Evolutionary conservation across 2,797 vertebrate genomes (phyloP).

Genomic region (Poecile montanus): DNA sequence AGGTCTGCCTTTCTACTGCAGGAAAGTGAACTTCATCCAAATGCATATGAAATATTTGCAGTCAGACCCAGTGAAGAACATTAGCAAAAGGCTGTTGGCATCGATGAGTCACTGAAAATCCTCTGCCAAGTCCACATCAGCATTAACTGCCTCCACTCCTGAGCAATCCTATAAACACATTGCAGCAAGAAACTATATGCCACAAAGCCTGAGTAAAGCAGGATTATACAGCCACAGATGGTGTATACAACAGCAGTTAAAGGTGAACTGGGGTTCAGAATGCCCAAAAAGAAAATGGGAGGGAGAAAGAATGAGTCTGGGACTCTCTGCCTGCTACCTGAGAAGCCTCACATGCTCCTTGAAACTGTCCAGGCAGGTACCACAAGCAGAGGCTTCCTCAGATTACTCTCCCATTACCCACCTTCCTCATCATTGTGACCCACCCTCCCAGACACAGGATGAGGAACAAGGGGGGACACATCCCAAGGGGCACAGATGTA

Average conservation of each 20-base stretch:
- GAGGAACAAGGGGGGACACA: neutral
- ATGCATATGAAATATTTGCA: slow-evolving; percentile 29
- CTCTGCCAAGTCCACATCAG: slow-evolving; percentile 48
- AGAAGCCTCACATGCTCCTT: neutral
- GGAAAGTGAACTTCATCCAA: slow-evolving; percentile 54
- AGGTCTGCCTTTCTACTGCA: slow-evolving; percentile 43
- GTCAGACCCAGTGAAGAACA: slow-evolving; percentile 19
- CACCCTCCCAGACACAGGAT: neutral
- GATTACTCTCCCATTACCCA: neutral
- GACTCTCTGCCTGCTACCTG: neutral
- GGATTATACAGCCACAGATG: neutral
- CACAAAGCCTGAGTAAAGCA: neutral
- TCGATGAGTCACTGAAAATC: neutral
- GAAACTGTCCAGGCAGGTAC: neutral
- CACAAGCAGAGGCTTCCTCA: neutral
- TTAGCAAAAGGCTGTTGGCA: slow-evolving; percentile 56
- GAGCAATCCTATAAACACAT: neutral
- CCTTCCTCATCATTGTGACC: neutral
- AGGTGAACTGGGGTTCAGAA: neutral
- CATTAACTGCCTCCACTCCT: slow-evolving; percentile 3
- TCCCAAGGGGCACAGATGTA: neutral
- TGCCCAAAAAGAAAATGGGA: neutral
- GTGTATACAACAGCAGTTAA: neutral
- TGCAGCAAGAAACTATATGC: neutral
- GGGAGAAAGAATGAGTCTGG: neutral